phyloP scores from a whole-genome alignment of 2,113 vertebrate species.

The Paracanthobrama guichenoti region DNA sequence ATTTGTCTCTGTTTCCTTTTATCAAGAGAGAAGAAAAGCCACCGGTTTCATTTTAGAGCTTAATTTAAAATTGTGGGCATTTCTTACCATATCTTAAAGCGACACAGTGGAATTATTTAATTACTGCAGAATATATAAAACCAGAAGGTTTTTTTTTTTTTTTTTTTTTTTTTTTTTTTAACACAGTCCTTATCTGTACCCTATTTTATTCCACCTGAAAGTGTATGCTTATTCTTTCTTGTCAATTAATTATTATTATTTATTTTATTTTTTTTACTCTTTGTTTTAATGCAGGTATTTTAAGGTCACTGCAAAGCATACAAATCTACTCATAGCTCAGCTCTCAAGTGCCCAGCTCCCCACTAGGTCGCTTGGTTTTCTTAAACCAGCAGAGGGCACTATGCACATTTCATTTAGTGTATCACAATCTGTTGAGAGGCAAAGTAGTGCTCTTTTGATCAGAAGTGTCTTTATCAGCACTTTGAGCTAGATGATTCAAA shows the following conservation, averaged over 20 bases:
- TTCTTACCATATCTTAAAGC: slow-evolving; percentile 4
- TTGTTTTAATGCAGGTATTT: neutral
- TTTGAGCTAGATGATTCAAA: slow-evolving; percentile 41
- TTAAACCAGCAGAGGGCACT: slow-evolving; percentile 48
- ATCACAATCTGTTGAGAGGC: neutral
- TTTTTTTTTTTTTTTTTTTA: neutral
- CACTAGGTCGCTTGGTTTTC: neutral
- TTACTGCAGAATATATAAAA: neutral
- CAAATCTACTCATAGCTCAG: neutral
- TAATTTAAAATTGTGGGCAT: neutral
- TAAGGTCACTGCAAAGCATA: slow-evolving; percentile 7
- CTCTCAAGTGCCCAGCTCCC: neutral
- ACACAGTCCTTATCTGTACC: neutral
- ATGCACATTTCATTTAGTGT: slow-evolving; percentile 1
- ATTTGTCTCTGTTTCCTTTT: slow-evolving; percentile 32
- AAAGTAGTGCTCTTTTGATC: slow-evolving; percentile 30
- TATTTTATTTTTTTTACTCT: neutral
- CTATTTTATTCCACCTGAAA: neutral
- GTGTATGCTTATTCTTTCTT: neutral
- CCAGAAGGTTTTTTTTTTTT: too few species aligned
- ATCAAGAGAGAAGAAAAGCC: neutral
- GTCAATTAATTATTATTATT: neutral
- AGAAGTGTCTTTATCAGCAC: slow-evolving; percentile 49
- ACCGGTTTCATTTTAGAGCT: neutral
- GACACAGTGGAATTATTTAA: neutral